Base-by-base conservation (phyloP, 2,113 vertebrate genomes). In the Cryptomyrus ogoouensis region DNA sequence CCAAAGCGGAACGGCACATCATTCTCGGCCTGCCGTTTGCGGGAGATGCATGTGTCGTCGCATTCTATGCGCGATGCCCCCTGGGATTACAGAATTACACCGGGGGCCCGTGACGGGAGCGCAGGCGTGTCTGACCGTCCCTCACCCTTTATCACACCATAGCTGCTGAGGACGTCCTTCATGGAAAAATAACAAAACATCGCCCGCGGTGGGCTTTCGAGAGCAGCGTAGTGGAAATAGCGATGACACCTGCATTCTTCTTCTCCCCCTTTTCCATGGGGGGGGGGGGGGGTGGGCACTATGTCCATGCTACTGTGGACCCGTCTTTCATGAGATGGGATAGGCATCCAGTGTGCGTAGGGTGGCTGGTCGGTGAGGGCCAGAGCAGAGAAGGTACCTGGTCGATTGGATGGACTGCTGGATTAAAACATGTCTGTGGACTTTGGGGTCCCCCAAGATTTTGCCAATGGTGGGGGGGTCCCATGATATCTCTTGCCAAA, bases 41-140 rank as follows among this genome's bases (percentile, higher is more conserved):
- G 17, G 12, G 27, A n/a, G 56, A 24, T 13, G 50, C 50, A 15
- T 58, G 35, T 56, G 19, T 42, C 46, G 27, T 12, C 13, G 56
- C 35, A 66, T 66, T 88, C 31, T 83, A 50, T 39, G 83, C 83
- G 89, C 90, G 90, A 74, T 90, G 91, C 88, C 46, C 88, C 70
- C 62, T 10, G 83, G 53, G 46, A 92, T 93, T 92, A 90, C 90
- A 89, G 46, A 83, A 84, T 91, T 92, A 89, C 87, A 35, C 86
- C n/a, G 10, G 50, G 50, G 74, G 88, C 58, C 90, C 90, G 80
- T 90, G 56, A 90, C 24, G 42, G 53, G 89, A 88, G 46, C 56
- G 19, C 91, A 89, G 89, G 58, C 52, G 50, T 89, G 53, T 88
- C 39, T 13, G 77, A 12, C 90, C 91, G 90, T 92, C 89, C 84